A percentile compares a stretch with the other conserved stretches of the same genome.
Evolutionary conservation across 2,113 vertebrate species (phyloP).

Genomic region (Lepus timidus): DNA sequence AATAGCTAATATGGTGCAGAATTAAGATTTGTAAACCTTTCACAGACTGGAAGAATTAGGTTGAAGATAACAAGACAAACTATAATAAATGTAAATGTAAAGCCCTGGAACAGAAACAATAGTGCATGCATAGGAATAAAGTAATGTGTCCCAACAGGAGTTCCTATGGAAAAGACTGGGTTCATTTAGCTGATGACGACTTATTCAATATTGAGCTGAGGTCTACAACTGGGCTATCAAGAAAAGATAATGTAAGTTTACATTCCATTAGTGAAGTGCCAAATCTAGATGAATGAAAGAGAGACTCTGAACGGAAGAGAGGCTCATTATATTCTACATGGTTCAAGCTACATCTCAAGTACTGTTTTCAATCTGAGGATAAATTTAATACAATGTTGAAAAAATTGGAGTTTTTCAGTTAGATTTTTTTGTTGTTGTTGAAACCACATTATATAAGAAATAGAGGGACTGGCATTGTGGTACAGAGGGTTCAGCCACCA

Average conservation of each 20-base stretch:
- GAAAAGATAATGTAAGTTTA: neutral
- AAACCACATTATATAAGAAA: slow-evolving; percentile 5
- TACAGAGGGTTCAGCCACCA: too few relatives aligned
- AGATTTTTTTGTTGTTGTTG: neutral
- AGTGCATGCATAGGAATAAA: neutral
- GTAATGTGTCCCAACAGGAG: neutral
- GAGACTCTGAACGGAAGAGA: neutral
- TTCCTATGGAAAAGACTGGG: neutral
- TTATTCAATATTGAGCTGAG: neutral
- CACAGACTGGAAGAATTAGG: neutral
- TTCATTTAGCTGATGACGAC: neutral
- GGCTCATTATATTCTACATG: neutral
- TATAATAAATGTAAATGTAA: neutral
- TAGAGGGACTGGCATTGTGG: too few relatives aligned
- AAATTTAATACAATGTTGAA: neutral
- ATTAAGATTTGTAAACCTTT: neutral
- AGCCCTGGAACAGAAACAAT: neutral
- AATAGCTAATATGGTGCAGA: neutral
- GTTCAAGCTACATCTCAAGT: neutral
- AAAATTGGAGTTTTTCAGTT: neutral
- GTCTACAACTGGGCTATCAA: neutral
- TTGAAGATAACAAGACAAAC: slow-evolving; percentile 14
- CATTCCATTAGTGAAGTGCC: neutral
- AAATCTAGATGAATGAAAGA: neutral
- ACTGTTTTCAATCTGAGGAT: neutral